These are phyloP conservation scores for Amphipoea oculea DNA, from an alignment of 2,888 invertebrate species.

Conservation along the genomic window DNA sequence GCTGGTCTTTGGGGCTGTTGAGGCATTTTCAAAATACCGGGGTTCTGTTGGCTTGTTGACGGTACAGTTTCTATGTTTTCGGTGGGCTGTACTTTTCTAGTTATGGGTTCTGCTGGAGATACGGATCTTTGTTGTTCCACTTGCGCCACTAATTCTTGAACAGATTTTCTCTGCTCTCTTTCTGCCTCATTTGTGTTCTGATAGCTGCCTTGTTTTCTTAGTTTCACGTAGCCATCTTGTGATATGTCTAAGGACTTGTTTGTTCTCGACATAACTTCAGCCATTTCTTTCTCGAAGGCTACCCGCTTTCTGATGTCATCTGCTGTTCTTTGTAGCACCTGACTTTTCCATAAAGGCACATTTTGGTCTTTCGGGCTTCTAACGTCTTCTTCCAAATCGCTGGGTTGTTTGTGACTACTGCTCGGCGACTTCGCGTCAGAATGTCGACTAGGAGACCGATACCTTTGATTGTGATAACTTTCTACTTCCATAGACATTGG, in stretches of 20 bases:
- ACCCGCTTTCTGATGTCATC: conserved; percentile 86
- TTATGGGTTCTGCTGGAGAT: conserved; percentile 84
- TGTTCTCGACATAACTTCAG: conserved; percentile 78
- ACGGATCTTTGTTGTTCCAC: conserved; percentile 89
- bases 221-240: conserved; percentile 88
- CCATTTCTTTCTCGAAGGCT: conserved; percentile 84
- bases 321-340: conserved; percentile 86
- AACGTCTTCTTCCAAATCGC: conserved; percentile 77
- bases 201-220: conserved; percentile 81
- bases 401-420: conserved; percentile 71
- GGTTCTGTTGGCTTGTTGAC: conserved; percentile 74
- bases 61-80: conserved; percentile 72
- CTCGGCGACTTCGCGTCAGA: conserved; percentile 81
- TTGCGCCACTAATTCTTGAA: conserved; percentile 92
- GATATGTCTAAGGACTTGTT: conserved; percentile 86
- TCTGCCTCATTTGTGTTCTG: conserved; percentile 71
- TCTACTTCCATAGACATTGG: conserved; percentile 82
- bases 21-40: conserved; percentile 84
- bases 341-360: conserved; percentile 84
- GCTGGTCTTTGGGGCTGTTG: conserved; percentile 88
- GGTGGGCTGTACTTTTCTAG: conserved; percentile 78
- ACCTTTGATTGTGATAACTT: conserved; percentile 77
- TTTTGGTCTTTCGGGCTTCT: conserved; percentile 73
- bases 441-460: conserved; percentile 80
- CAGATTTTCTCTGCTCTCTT: conserved; percentile 88